Evolutionary conservation across 2,888 invertebrate genomes (phyloP), one percentile per base, ranked within the genome.

Genomic region (Palloptera scutellata): DNA sequence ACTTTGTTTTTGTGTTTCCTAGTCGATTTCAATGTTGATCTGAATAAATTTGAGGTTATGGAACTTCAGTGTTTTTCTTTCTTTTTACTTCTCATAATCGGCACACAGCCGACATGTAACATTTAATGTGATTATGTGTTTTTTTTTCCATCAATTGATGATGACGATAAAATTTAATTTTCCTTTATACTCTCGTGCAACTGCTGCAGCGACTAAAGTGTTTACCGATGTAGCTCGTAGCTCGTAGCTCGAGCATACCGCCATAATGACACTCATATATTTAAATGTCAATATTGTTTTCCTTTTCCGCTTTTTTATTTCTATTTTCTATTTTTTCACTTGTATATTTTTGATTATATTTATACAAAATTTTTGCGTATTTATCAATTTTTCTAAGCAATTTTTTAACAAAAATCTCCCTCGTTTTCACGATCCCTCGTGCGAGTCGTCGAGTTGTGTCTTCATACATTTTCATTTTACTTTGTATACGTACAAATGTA

Each of bases 141-240:
- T 73, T 72, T 57, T 69, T 72, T 73, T 72, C 54, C 55, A 61
- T 53, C 30, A 20, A 51, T 58, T 17, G 53, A 57, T 57, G 57
- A 57, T 79, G 79, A 78, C 79, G 78, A 79, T 80, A 76, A 79
- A 79, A 79, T 78, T 79, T 78, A 77, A 80, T 80, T 79, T 79
- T 73, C 77, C 78, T 79, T n/a, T n/a, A n/a, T n/a, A n/a, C n/a
- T n/a, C n/a, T n/a, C n/a, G n/a, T 76, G 74, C 72, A 76, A 73
- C 77, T 73, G 77, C 78, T 74, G 66, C 54, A 43, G 53, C 17
- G 40, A 60, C 17, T 59, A 40, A 12, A 19, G 30, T 1, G 42
- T 41, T 17, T 40, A 12, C 20, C 20, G 52, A 54, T 51, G 51
- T 61, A 41, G n/a, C n/a, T n/a, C n/a, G n/a, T n/a, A n/a, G n/a